Base-by-base conservation (phyloP, 2,113 vertebrate genomes). In the Psilopsiagon aymara region DNA sequence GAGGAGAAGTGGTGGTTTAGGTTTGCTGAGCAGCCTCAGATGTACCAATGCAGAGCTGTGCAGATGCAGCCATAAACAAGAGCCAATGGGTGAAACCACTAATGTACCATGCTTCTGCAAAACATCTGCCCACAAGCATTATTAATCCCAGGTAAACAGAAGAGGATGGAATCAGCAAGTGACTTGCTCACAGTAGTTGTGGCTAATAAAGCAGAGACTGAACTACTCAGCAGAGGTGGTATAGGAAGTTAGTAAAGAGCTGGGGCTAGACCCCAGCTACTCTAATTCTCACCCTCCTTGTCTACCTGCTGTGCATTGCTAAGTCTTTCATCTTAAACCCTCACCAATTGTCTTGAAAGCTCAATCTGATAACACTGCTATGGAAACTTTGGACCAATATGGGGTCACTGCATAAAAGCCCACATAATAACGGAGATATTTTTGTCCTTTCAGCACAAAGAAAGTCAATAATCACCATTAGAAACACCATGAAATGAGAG, bases 401-500 rank as follows among this genome's bases (percentile, higher is more conserved):
- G 70, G 49, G 88, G 86, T 92, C 86, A 66, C 46, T 31, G 44
- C 62, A 79, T 88, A 78, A 93, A 68, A 7, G 70, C 44, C 66
- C 83, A 62, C 69, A 60, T 43, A 92, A 93, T 94, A 85, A 91
- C 88, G 41, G 78, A 94, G 77, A 94, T 91, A 92, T 85, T 96
- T 93, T 62, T 89, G 83, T 87, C 86, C 70, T 82, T 86, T 86
- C 70, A 88, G 88, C 80, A 94, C 73, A 88, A 96, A 88, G 88
- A 75, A 77, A 82, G 90, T 92, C 96, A 90, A 94, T 92, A 94
- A 95, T 89, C 66, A 85, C 80, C 83, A 39, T 95, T 79, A 85
- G 77, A 96, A 93, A 78, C 90, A 91, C 66, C 70, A 62, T 49
- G 75, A 89, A 96, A 86, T 0, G 1, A 76, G 74, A 94, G 88